phyloP scores from a whole-genome alignment of 2,888 invertebrate species.

The Phlogophora meticulosa region DNA sequence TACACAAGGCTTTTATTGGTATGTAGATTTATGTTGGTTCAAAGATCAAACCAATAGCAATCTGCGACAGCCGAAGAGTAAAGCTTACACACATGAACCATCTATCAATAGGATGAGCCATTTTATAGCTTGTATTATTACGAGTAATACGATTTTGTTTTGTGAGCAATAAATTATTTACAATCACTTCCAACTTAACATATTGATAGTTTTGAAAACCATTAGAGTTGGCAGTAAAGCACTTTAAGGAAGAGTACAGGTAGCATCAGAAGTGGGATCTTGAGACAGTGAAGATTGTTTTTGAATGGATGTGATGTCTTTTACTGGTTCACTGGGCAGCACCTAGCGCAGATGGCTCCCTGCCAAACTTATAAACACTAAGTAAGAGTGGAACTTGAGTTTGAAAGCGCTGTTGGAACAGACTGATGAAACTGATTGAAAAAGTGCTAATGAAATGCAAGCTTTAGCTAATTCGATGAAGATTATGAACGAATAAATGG shows the following conservation, averaged over 20 bases:
- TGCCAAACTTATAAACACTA: conserved; percentile 48
- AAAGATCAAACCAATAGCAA: conserved; percentile 51
- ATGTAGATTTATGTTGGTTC: conserved; percentile 24
- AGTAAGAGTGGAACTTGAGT: conserved; percentile 31
- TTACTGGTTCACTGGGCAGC: conserved; percentile 32
- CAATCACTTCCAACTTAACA: conserved; percentile 64
- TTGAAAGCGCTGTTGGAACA: conserved; percentile 24
- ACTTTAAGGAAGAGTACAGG: conserved; percentile 55
- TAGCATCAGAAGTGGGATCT: conserved; percentile 41
- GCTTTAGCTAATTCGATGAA: conserved; percentile 14
- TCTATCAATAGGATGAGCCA: conserved; percentile 38
- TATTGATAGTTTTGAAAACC: conserved; percentile 64
- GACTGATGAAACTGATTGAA: conserved; percentile 26
- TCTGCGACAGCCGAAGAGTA: conserved; percentile 33
- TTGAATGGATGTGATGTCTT: conserved; percentile 33
- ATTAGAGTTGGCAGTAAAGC: conserved; percentile 53
- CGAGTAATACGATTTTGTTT: conserved; percentile 58
- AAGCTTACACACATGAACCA: conserved; percentile 35
- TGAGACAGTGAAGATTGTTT: conserved; percentile 30
- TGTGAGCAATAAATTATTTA: conserved; percentile 66
- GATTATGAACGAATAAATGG: not conserved
- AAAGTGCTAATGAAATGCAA: conserved; percentile 15
- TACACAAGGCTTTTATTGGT: conserved; percentile 21
- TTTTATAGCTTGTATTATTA: conserved; percentile 50
- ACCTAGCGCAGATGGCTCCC: conserved; percentile 32